These are phyloP conservation scores for Cryptops parisi DNA, from an alignment of 2,888 invertebrate species.

Conservation along the genomic window DNA sequence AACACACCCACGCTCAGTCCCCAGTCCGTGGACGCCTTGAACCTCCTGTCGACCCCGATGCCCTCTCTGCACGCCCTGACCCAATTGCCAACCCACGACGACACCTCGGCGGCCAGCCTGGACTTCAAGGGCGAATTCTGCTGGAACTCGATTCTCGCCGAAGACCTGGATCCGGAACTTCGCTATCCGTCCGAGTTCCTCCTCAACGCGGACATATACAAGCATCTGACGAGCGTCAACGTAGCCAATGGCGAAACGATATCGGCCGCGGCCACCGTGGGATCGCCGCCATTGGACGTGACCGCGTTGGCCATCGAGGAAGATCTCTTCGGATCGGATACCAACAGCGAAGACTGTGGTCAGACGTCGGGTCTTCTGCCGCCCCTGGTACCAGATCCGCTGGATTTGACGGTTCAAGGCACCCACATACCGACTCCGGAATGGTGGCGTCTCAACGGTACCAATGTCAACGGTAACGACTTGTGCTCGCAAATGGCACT, in stretches of 20 bases:
- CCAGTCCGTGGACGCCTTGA: neutral
- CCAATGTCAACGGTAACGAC: slow-evolving; percentile 2
- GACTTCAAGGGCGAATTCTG: slow-evolving; percentile 18
- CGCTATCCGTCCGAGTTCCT: slow-evolving; percentile 13
- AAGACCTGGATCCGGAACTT: slow-evolving; percentile 16
- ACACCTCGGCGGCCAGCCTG: slow-evolving; percentile 6
- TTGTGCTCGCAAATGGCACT: neutral
- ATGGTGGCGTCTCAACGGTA: slow-evolving; percentile 16
- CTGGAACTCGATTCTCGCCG: slow-evolving; percentile 18
- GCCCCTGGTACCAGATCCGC: neutral
- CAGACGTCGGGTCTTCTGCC: neutral
- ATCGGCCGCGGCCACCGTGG: neutral
- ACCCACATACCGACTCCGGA: slow-evolving; percentile 15
- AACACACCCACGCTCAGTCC: too few relatives aligned
- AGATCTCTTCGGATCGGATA: slow-evolving; percentile 1
- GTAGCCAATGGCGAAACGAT: too few relatives aligned
- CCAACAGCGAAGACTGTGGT: slow-evolving; percentile 1
- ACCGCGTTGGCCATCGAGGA: neutral
- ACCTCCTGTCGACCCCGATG: neutral
- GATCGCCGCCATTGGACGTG: neutral
- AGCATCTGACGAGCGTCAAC: neutral
- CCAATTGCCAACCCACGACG: neutral
- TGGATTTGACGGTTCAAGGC: slow-evolving; percentile 15
- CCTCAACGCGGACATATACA: slow-evolving; percentile 11
- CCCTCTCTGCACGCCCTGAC: slow-evolving; percentile 2